A percentile compares a stretch with the other conserved stretches of the same genome.
Evolutionary conservation across 2,888 invertebrate genomes (phyloP).

Genomic region (Stenurella melanura): DNA sequence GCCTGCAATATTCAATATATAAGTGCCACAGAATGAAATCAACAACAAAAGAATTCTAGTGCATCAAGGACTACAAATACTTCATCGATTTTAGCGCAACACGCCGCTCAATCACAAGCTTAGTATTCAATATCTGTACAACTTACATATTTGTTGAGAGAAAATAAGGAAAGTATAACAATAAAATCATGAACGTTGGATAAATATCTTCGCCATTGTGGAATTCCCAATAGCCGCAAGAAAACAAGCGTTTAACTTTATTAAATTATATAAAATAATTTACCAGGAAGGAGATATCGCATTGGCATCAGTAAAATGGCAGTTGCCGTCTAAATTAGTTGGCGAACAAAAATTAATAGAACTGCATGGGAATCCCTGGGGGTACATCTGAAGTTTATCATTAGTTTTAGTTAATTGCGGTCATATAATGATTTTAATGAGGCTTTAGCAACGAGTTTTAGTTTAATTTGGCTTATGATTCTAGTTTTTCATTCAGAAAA

Average conservation of each 20-base stretch:
- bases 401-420: conserved; percentile 2
- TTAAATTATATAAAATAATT: background rate
- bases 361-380: background rate
- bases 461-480: background rate
- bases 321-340: background rate
- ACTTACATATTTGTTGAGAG: conserved; percentile 13
- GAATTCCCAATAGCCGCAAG: background rate
- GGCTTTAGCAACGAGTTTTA: background rate
- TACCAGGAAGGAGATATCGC: background rate
- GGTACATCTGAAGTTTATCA: background rate
- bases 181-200: background rate
- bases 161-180: background rate
- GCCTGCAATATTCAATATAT: too few species aligned
- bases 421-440: conserved; percentile 6
- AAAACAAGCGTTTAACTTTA: background rate
- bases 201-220: conserved; percentile 2
- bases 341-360: background rate
- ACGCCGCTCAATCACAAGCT: background rate
- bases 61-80: background rate
- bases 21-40: too few species aligned
- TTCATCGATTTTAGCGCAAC: conserved; percentile 1
- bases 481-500: background rate
- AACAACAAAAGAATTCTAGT: background rate
- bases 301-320: background rate
- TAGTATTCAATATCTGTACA: conserved; percentile 7